These are phyloP conservation scores for Paracentrotus lividus DNA, from an alignment of 53 echinoderm and acorn worm genomes.

Conservation along the genomic window DNA sequence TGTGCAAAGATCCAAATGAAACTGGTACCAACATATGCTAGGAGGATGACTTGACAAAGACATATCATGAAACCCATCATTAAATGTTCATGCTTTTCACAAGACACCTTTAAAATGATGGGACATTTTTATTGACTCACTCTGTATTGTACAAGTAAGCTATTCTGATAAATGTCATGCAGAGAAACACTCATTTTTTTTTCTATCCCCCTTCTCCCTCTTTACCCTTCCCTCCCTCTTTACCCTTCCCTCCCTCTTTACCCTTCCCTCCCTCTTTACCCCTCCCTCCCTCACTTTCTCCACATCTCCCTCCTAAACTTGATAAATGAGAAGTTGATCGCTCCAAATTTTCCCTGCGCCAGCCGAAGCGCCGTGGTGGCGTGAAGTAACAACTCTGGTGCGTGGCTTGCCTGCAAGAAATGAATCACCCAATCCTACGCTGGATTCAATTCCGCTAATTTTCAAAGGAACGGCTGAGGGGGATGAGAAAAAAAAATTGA, in stretches of 20 bases:
- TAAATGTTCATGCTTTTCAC: no score
- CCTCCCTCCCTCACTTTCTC: background rate
- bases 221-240: background rate
- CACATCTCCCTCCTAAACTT: background rate
- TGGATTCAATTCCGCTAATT: background rate
- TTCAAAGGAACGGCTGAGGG: background rate
- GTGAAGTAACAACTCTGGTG: background rate
- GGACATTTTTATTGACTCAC: no score
- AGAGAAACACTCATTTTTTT: background rate
- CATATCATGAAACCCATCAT: no score
- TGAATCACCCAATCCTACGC: background rate
- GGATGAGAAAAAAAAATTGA: background rate
- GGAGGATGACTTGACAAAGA: no score
- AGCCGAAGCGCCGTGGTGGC: conserved; percentile 28
- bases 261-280: background rate
- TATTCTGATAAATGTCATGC: no score
- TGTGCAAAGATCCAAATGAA: no score
- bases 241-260: background rate
- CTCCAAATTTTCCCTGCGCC: background rate
- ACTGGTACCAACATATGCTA: no score
- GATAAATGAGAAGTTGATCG: conserved; percentile 51
- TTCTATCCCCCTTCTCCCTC: background rate
- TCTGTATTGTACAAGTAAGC: no score
- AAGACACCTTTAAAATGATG: no score
- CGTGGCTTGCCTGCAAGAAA: background rate